Evolutionary conservation across 2,888 invertebrate species (phyloP).

Genomic region (Fabriciana adippe): DNA sequence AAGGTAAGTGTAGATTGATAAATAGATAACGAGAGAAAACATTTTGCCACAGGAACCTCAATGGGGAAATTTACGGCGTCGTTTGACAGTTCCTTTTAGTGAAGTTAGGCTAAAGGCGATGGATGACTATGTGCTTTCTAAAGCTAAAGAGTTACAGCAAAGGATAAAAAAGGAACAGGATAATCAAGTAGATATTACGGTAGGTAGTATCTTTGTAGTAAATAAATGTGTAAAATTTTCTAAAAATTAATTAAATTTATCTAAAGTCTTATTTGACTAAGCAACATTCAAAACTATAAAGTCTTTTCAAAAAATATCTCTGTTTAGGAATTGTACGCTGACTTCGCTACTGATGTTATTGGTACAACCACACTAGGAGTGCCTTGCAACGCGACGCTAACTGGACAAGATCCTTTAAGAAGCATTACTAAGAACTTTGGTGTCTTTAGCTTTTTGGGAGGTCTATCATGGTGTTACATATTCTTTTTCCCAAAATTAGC

Average conservation of each 20-base stretch:
- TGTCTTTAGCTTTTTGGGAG: slow-evolving; percentile 42
- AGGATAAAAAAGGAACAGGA: slow-evolving; percentile 38
- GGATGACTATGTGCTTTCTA: slow-evolving; percentile 41
- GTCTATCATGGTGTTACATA: slow-evolving; percentile 43
- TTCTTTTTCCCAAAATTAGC: slow-evolving; percentile 51
- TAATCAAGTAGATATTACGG: slow-evolving; percentile 32
- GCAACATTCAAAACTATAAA: background rate
- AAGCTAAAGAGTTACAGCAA: slow-evolving; percentile 47
- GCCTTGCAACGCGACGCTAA: slow-evolving; percentile 42
- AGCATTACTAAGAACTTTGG: slow-evolving; percentile 44
- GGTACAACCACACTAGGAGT: slow-evolving; percentile 47
- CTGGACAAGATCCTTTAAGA: slow-evolving; percentile 46
- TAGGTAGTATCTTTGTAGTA: background rate
- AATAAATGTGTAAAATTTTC: too few species aligned
- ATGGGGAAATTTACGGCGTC: slow-evolving; percentile 50
- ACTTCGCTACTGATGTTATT: slow-evolving; percentile 49
- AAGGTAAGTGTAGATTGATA: background rate
- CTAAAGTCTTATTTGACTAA: background rate
- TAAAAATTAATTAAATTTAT: background rate
- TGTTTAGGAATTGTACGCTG: slow-evolving; percentile 43
- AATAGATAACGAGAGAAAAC: background rate
- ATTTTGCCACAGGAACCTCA: slow-evolving; percentile 48
- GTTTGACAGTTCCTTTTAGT: slow-evolving; percentile 47
- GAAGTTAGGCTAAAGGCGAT: slow-evolving; percentile 50
- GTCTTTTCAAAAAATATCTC: background rate